Percentiles rank a stretch among this genome's conserved stretches.
Conservation (phyloP, 1,140 invertebrate species). For the Penaeus indicus region DNA sequence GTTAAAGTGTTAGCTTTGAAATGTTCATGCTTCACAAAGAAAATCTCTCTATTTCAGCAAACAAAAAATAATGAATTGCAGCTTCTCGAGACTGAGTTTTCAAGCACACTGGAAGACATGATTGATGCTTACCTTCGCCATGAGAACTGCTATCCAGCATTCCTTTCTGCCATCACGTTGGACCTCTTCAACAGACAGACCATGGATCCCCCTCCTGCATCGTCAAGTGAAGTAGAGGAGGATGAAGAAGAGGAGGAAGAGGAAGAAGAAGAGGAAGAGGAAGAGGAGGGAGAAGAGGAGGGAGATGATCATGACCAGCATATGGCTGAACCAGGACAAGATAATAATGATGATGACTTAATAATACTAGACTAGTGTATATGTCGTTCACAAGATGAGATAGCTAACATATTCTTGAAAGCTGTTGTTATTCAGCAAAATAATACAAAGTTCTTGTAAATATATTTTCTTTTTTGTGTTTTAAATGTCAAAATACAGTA, state of each 20-base stretch:
- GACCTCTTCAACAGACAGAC: constrained; percentile 79
- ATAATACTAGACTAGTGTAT: too few species aligned
- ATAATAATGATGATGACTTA: neutral
- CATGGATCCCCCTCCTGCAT: constrained; percentile 72
- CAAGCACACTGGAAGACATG: constrained; percentile 78
- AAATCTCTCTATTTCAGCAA: constrained; percentile 68
- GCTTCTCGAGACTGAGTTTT: constrained; percentile 87
- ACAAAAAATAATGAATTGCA: constrained; percentile 79
- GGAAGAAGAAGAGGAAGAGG: constrained; percentile 37
- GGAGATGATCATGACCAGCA: constrained; percentile 42
- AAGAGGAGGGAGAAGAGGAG: constrained; percentile 41
- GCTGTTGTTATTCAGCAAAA: too few species aligned
- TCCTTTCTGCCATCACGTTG: constrained; percentile 85
- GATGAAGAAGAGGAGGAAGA: constrained; percentile 43
- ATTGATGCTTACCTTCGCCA: constrained; percentile 83
- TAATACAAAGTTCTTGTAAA: too few species aligned
- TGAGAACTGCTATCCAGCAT: constrained; percentile 87
- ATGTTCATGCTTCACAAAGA: neutral
- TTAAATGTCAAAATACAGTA: too few species aligned
- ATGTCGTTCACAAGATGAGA: too few species aligned
- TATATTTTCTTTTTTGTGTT: too few species aligned
- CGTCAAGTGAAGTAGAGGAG: constrained; percentile 63
- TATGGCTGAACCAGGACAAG: neutral
- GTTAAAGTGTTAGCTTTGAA: neutral
- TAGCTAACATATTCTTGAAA: too few species aligned